Conservation (phyloP, 2,888 invertebrate species). For the Apamea sordens region DNA sequence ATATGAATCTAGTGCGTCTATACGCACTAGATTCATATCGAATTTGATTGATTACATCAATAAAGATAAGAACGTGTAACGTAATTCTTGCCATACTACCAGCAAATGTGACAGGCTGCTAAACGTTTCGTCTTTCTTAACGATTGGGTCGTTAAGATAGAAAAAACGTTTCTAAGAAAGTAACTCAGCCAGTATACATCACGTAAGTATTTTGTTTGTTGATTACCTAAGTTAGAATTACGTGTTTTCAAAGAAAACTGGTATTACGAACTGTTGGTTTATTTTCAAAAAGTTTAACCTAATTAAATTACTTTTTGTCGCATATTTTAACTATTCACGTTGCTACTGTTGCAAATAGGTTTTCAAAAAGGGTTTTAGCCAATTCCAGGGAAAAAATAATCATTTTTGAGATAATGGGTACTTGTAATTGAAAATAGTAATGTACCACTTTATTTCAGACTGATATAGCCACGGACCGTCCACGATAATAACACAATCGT, state of each 20-base stretch:
- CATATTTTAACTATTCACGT: neutral
- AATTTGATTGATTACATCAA: slow-evolving; percentile 56
- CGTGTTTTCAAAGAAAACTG: neutral
- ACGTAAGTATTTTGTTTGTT: slow-evolving; percentile 16
- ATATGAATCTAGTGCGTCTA: neutral
- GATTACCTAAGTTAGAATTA: neutral
- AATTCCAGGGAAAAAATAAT: slow-evolving; percentile 8
- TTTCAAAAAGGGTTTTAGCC: neutral
- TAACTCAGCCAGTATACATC: neutral
- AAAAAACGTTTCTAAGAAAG: slow-evolving; percentile 19
- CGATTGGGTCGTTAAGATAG: neutral
- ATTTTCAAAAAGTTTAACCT: neutral
- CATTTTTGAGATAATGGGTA: slow-evolving; percentile 25
- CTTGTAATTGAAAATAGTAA: slow-evolving; percentile 35
- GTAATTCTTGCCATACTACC: slow-evolving; percentile 25
- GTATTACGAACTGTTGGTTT: neutral
- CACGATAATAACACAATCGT: slow-evolving; percentile 52
- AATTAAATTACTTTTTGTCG: neutral
- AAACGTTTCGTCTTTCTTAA: neutral
- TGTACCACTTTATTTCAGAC: slow-evolving; percentile 15
- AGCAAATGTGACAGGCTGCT: slow-evolving; percentile 20
- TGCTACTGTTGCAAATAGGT: neutral
- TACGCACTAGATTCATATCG: slow-evolving; percentile 44
- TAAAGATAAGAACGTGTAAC: slow-evolving; percentile 50
- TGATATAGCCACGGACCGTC: slow-evolving; percentile 34